Percentiles rank a stretch among this genome's conserved stretches.
phyloP scores from a whole-genome alignment of 2,888 invertebrate species.

The Iselma pallidipennis region DNA sequence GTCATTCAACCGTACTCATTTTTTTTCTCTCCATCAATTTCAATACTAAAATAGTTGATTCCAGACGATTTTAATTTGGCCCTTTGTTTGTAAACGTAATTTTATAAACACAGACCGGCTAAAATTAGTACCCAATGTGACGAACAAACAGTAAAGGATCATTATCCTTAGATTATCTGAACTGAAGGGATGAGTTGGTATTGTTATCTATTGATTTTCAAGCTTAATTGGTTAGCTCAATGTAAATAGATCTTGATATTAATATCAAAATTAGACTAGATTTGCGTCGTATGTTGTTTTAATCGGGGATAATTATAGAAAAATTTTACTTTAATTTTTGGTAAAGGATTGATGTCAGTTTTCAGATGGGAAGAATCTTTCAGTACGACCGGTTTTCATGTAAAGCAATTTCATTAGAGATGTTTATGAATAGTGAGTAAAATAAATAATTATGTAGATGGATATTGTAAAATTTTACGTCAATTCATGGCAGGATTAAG shows the following conservation, averaged over 20 bases:
- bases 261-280: neutral
- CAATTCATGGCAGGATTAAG: neutral
- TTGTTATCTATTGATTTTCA: too few species aligned
- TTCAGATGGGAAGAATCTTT: neutral
- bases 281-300: too few species aligned
- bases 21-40: neutral
- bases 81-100: too few species aligned
- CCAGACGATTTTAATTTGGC: too few species aligned
- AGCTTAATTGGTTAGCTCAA: too few species aligned
- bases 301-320: neutral
- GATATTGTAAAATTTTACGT: neutral
- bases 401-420: neutral
- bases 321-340: neutral
- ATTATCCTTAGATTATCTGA: neutral
- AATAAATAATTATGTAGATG: neutral
- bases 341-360: neutral
- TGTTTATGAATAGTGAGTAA: neutral
- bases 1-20: neutral
- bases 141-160: neutral
- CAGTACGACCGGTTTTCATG: neutral
- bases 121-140: neutral
- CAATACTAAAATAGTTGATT: neutral
- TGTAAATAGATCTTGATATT: too few species aligned
- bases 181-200: too few species aligned
- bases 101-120: neutral